Evolutionary conservation across 2,113 vertebrate species (phyloP), one percentile per base, ranked within the genome.

Genomic region (Synodontis membranacea): DNA sequence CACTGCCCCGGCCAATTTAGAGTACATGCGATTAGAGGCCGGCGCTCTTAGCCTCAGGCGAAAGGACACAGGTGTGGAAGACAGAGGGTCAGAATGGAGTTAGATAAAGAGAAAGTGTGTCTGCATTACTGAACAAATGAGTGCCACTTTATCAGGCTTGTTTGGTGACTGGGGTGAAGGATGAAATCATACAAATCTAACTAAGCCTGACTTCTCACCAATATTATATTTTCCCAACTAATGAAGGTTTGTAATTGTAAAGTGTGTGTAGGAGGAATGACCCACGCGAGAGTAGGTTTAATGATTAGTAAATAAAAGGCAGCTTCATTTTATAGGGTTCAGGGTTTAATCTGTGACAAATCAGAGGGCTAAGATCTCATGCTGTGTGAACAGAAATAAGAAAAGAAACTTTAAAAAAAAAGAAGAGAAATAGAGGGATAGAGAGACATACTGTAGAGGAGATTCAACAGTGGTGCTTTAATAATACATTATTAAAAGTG

Each of bases 1-100:
- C 56, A 2, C 80, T 52, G 50, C 78, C 58, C 52, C 9, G 58
- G 68, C 60, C 88, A 90, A 92, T 90, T 84, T 76, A 86, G 64
- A 64, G 11, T 34, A 39, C 37, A 72, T 62, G 75, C 42, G 68
- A 87, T 85, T 85, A 81, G 56, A 84, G 68, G 39, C 82, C 52
- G 11, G 39, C 14, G 42, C 86, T 52, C 89, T 85, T 31, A 64
- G 64, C 85, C 34, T 56, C 34, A 62, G 79, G 85, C 83, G 11
- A 39, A 50, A 84, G 88, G 86, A 87, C 74, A 72, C 42, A 37
- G 76, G 84, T 90, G 80, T 21, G 50, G 21, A 39, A 72, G 31
- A 76, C 8, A 28, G 68, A 75, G 44, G 17, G 39, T 60, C 48
- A 72, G 42, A n/a, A 87, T 48, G 21, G 34, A 80, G 58, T 50